Base-by-base conservation (phyloP, 2,888 invertebrate genomes). In the Nineta flava region DNA sequence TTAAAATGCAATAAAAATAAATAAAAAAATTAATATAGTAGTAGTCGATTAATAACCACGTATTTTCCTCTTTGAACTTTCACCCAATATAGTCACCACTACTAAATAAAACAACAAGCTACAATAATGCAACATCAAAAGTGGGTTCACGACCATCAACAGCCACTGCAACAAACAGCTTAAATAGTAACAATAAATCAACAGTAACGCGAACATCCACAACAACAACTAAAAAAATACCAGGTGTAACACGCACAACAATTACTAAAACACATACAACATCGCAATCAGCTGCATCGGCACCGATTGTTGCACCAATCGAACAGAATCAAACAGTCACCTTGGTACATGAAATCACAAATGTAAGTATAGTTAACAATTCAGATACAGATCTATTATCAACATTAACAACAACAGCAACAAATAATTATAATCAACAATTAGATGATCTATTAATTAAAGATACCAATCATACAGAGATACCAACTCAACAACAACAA, bases 201-300 rank as follows among this genome's bases (percentile, higher is more conserved):
- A 38, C 58, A 46, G 57, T 61, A 40, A 61, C 61, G 41, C 58
- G 59, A 38, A 58, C 61, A 48, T 59, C 61, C 50, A 61, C 59
- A 4, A 7, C 26, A 47, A 15, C 34, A 47, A 34, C 26, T 21
- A 26, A 21, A 44, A 32, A 17, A 47, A 13, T 31, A 13, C 10
- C 17, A 15, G 34, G 16, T 9, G 52, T 51, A 15, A 57, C 54
- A 50, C 49, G 55, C 26, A 53, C 49, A 3, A 48, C 51, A 51
- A 51, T 45, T 21, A 56, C 51, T 15, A 53, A 52, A 42, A 54
- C 56, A 26, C 26, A 26, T 26, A 26, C 26, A 26, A 7, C 26
- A 26, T 26, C 26, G 2, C 19, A 19, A 26, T 26, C 26, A 19
- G n/a, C n/a, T 34, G 62, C 32, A 47, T 50, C 58, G 1, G 56